Evolutionary conservation across 2,888 invertebrate genomes (phyloP).

Genomic region (Dryomyza anilis): DNA sequence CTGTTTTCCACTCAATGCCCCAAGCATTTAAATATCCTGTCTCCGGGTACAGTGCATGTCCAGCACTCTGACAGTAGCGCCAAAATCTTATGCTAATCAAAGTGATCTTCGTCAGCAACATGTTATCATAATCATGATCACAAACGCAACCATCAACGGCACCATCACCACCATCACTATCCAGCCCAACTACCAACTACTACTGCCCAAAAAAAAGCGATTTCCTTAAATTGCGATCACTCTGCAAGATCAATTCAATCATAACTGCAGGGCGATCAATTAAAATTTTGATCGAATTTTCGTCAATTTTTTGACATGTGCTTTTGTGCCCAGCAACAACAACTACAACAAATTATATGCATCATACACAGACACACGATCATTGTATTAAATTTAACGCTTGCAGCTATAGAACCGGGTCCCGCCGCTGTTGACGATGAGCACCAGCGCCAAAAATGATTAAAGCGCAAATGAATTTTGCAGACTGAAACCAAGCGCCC

Average conservation of each 20-base stretch:
- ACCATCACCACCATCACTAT: background rate
- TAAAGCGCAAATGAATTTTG: slow-evolving; percentile 59
- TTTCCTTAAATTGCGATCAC: slow-evolving; percentile 19
- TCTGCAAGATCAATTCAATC: slow-evolving; percentile 54
- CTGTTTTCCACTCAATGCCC: background rate
- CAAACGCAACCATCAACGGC: slow-evolving; percentile 33
- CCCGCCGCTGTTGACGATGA: background rate
- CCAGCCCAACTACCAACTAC: background rate
- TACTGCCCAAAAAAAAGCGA: background rate
- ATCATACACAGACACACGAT: slow-evolving; percentile 21
- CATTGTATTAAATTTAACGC: slow-evolving; percentile 34
- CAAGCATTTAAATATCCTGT: slow-evolving; percentile 22
- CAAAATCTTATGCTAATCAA: slow-evolving; percentile 29
- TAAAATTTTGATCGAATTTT: slow-evolving; percentile 63
- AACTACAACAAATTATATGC: slow-evolving; percentile 27
- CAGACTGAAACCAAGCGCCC: too few relatives aligned
- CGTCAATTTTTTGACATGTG: slow-evolving; percentile 60
- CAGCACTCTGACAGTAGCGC: slow-evolving; percentile 35
- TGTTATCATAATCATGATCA: slow-evolving; percentile 55
- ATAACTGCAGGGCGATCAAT: slow-evolving; percentile 62
- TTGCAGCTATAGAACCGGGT: slow-evolving; percentile 17
- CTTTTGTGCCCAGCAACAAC: slow-evolving; percentile 19
- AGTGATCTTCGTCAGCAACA: slow-evolving; percentile 26
- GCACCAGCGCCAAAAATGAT: slow-evolving; percentile 45
- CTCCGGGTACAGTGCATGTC: slow-evolving; percentile 3